These are phyloP conservation scores for Aphodius sticticus DNA, from an alignment of 2,888 invertebrate genomes.

Conservation along the genomic window DNA sequence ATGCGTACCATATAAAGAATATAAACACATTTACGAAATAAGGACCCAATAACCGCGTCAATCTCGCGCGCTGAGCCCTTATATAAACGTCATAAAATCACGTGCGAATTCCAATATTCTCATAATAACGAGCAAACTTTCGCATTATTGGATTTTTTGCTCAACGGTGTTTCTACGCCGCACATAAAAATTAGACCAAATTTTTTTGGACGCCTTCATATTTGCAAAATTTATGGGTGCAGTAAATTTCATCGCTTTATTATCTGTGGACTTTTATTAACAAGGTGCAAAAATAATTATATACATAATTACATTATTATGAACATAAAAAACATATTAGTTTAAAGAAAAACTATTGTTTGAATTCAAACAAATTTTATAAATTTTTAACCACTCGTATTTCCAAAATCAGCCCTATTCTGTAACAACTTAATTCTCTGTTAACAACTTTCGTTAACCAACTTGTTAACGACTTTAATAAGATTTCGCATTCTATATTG, in stretches of 20 bases:
- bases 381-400: no score
- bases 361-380: no score
- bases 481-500: no score
- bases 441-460: no score
- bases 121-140: neutral
- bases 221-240: neutral
- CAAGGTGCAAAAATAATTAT: no score
- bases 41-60: neutral
- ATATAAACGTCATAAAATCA: constrained; percentile 4
- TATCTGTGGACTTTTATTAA: no score
- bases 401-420: no score
- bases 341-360: no score
- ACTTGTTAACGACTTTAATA: no score
- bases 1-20: neutral
- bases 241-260: neutral
- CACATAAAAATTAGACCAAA: neutral
- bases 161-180: neutral
- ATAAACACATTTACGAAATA: neutral
- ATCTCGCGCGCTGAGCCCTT: neutral
- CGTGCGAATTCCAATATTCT: neutral
- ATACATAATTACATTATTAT: no score
- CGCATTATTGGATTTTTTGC: constrained; percentile 4
- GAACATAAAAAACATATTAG: no score
- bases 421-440: no score
- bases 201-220: neutral